Base-by-base conservation (phyloP, 2,888 invertebrate genomes). In the Cabera pusaria region DNA sequence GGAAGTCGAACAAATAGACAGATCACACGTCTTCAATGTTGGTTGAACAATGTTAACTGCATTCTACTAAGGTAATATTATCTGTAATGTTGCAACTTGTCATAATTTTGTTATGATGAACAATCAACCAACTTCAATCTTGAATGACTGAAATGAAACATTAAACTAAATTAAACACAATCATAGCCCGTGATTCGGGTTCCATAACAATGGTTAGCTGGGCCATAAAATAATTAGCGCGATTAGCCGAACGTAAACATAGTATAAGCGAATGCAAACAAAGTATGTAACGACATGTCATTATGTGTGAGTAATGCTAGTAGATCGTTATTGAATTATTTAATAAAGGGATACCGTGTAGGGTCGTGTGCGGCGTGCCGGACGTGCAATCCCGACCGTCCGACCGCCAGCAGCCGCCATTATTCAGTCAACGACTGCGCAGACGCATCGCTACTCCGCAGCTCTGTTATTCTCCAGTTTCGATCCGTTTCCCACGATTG, bases 321-420 rank as follows among this genome's bases (percentile, higher is more conserved):
- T 31, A 38, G 27, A 28, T 52, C 28, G 32, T 43, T 42, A 45
- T 48, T 52, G 41, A 44, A 73, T 74, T 63, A 72, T 74, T 73
- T 69, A 48, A 72, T 72, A 66, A 63, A 70, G 64, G 64, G 60
- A 69, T 71, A 70, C 63, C 52, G 67, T 66, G 57, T 73, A 72
- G 73, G 71, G 68, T 70, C 69, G 65, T 47, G 53, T 26, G 11
- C 6, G 55, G 56, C 24, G 20, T 44, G 56, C 62, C 75, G 77
- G 80, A 81, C 81, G 76, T 79, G 81, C 81, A 76, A 75, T 66
- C 72, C 68, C 67, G 65, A 77, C 71, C 70, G 50, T n/a, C n/a
- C n/a, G 58, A 37, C 22, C 37, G 19, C 7, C 21, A 19, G 29
- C 20, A 11, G 21, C 29, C 8, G 62, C 64, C 58, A 71, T 72